A percentile compares a stretch with the other conserved stretches of the same genome.
phyloP scores from a whole-genome alignment of 2,797 vertebrate genomes.

The Rhodeus uyekii region DNA sequence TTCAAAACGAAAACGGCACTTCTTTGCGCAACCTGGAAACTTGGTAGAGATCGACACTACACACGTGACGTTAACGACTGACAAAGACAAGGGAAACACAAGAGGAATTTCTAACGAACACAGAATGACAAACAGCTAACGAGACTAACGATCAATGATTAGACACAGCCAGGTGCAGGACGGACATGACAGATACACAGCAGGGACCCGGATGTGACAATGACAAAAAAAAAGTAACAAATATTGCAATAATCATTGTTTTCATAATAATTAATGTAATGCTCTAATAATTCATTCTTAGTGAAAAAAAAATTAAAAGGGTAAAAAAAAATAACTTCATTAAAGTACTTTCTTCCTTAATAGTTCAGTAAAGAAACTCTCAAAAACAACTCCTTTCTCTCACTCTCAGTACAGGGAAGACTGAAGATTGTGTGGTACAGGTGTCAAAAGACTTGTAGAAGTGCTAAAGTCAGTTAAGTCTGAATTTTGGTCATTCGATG shows the following conservation, averaged over 20 bases:
- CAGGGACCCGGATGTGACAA: no score
- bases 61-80: no score
- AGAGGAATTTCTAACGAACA: no score
- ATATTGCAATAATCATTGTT: neutral
- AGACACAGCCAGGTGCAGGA: no score
- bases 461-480: slow-evolving; percentile 26
- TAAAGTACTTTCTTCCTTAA: neutral
- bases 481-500: neutral
- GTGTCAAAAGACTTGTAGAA: slow-evolving; percentile 40
- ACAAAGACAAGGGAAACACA: no score
- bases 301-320: neutral
- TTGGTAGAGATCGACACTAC: no score
- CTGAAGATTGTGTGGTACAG: slow-evolving; percentile 18
- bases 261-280: neutral
- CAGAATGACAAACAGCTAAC: no score
- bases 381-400: neutral
- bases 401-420: neutral
- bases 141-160: no score
- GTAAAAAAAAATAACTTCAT: neutral
- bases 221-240: no score
- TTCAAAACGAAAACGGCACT: no score
- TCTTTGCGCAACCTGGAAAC: no score
- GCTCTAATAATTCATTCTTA: neutral
- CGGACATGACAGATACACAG: no score
- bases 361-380: neutral